These are phyloP conservation scores for Melolontha melolontha DNA, from an alignment of 2,888 invertebrate species.

Conservation along the genomic window DNA sequence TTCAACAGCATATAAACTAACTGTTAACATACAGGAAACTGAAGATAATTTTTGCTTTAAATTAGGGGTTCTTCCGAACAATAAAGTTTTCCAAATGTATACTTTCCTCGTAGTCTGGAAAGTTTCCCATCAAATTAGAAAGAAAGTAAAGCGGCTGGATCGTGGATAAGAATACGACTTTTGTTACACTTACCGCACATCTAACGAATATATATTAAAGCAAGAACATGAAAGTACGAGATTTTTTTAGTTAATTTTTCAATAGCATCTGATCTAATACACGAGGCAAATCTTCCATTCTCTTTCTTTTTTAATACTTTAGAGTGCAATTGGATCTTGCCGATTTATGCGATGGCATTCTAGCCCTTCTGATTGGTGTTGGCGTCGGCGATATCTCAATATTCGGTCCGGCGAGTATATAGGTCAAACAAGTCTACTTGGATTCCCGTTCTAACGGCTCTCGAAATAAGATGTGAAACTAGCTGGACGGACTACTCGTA, in stretches of 20 bases:
- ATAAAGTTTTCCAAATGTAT: slow-evolving; percentile 13
- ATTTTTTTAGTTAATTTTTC: no score
- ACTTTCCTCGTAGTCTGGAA: slow-evolving; percentile 5
- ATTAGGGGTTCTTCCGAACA: slow-evolving; percentile 14
- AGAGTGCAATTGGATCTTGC: neutral
- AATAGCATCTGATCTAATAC: no score
- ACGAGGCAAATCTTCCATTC: no score
- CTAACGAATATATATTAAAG: no score
- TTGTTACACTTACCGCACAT: no score
- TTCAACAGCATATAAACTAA: neutral
- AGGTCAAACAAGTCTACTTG: slow-evolving; percentile 54
- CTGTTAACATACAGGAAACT: neutral
- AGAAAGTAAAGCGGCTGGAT: neutral
- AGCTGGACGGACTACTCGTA: slow-evolving; percentile 53
- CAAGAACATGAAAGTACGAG: no score
- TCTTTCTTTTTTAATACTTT: no score
- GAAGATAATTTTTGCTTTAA: slow-evolving; percentile 7
- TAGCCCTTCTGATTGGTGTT: slow-evolving; percentile 52
- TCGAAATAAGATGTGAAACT: slow-evolving; percentile 54
- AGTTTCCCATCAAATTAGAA: slow-evolving; percentile 8
- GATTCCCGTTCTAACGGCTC: slow-evolving; percentile 55
- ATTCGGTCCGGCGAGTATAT: slow-evolving; percentile 55
- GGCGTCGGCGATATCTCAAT: slow-evolving; percentile 57
- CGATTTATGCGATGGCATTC: slow-evolving; percentile 19
- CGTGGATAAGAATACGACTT: neutral